Evolutionary conservation across 2,888 invertebrate species (phyloP).

Genomic region (Drosophila atroscutellata): DNA sequence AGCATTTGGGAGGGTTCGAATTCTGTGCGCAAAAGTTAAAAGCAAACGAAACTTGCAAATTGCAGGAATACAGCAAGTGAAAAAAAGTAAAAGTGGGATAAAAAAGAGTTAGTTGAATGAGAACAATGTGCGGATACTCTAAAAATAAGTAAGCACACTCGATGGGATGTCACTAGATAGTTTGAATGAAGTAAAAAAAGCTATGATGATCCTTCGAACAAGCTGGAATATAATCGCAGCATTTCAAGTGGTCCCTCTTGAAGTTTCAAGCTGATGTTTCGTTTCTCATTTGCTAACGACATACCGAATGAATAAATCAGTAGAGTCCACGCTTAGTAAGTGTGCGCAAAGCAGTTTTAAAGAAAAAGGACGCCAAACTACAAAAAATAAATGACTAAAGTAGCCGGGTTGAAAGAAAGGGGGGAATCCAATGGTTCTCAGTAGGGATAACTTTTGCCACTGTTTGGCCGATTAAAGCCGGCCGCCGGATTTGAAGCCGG

Average conservation of each 20-base stretch:
- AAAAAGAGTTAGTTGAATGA: neutral
- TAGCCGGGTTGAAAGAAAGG: slow-evolving; percentile 1
- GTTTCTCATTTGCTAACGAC: neutral
- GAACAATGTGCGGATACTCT: slow-evolving; percentile 21
- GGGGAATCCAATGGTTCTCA: neutral
- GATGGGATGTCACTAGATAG: neutral
- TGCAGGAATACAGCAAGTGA: slow-evolving; percentile 30
- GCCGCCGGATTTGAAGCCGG: slow-evolving; percentile 17
- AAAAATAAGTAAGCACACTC: neutral
- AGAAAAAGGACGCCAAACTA: slow-evolving; percentile 9
- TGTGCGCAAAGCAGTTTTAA: slow-evolving; percentile 24
- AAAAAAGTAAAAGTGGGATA: slow-evolving; percentile 26
- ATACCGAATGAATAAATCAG: neutral
- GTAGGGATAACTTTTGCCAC: slow-evolving; percentile 18
- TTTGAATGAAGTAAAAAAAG: neutral
- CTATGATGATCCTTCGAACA: too few relatives aligned
- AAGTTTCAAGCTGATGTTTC: too few relatives aligned
- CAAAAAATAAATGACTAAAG: slow-evolving; percentile 25
- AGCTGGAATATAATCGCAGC: too few relatives aligned
- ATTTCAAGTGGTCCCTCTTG: too few relatives aligned
- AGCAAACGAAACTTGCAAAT: slow-evolving; percentile 65
- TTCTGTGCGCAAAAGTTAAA: slow-evolving; percentile 54
- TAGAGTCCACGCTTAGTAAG: slow-evolving; percentile 2
- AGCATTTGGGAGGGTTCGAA: slow-evolving; percentile 13
- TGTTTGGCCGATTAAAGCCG: slow-evolving; percentile 24